A percentile compares a stretch with the other conserved stretches of the same genome.
These are phyloP conservation scores for Endomychus coccineus DNA, from an alignment of 2,888 invertebrate species.

Conservation along the genomic window DNA sequence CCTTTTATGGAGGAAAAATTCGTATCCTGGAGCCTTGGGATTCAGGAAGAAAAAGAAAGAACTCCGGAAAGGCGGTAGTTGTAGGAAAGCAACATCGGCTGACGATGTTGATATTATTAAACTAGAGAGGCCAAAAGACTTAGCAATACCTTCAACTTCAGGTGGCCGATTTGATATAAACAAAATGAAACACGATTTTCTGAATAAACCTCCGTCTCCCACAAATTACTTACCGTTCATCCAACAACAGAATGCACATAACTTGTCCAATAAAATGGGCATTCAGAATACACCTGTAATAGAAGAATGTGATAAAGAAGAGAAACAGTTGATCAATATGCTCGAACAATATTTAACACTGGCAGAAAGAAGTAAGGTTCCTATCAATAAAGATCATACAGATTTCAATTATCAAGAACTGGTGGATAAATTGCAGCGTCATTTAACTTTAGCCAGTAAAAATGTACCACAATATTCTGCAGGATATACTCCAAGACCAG, in stretches of 20 bases:
- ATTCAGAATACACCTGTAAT: constrained; percentile 3
- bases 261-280: no score
- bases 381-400: constrained; percentile 17
- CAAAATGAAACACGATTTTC: constrained; percentile 60
- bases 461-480: constrained; percentile 13
- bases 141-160: constrained; percentile 36
- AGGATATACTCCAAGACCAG: constrained; percentile 12
- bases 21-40: constrained; percentile 66
- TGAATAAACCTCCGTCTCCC: constrained; percentile 46
- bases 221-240: constrained; percentile 19
- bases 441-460: constrained; percentile 40
- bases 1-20: constrained; percentile 74
- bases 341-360: constrained; percentile 59
- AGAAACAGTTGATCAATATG: constrained; percentile 56
- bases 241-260: constrained; percentile 10
- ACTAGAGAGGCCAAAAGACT: constrained; percentile 44
- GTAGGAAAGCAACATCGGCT: constrained; percentile 58
- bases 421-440: constrained; percentile 55
- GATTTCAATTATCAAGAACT: constrained; percentile 56
- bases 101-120: constrained; percentile 55
- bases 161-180: constrained; percentile 62
- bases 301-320: constrained; percentile 33
- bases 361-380: constrained; percentile 24
- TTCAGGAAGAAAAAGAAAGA: constrained; percentile 51
- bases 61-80: constrained; percentile 60